Base-by-base conservation (phyloP, 2,888 invertebrate genomes). In the Tolmerus cingulatus region DNA sequence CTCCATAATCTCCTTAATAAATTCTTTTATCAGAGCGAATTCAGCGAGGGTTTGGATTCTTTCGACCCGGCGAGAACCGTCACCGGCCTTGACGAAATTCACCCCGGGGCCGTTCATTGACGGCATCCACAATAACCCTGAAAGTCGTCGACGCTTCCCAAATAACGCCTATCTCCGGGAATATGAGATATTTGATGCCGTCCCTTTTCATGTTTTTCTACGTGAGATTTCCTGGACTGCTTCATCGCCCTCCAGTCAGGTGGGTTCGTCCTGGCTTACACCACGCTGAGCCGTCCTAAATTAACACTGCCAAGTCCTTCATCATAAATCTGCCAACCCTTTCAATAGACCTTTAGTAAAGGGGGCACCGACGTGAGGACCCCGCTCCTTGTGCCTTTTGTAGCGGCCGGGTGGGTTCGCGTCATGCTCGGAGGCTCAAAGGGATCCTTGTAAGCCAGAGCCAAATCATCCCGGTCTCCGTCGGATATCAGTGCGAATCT, bases 241-340 rank as follows among this genome's bases (percentile, higher is more conserved):
- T 76, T 9, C 34, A 34, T 34, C 76, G 76, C 12, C n/a, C 37
- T n/a, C 51, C 23, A 34, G 30, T 82, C 66, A 82, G 82, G 82
- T 55, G 37, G 55, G 37, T 40, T 66, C 37, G 19, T 66, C 7
- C 66, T 9, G 19, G 55, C 3, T 27, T 19, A 34, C 43, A 14
- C n/a, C 51, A 51, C 16, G 30, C 27, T 16, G 51, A 23, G 30
- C n/a, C 37, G 46, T 79, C 30, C 66, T 82, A 37, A 82, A 57
- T 82, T 82, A 82, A 57, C 82, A 37, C 82, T 66, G 23, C 66
- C n/a, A 37, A 82, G 66, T 66, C 82, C 66, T 82, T 37, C 82
- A 82, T 82, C 82, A 82, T 82, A 82, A 82, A 82, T 82, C 82
- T 82, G 82, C 57, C 55, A 82, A 82, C 66, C 82, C 82, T 82